Base-by-base conservation (phyloP, 2,888 invertebrate genomes). In the Tupiocoris notatus region DNA sequence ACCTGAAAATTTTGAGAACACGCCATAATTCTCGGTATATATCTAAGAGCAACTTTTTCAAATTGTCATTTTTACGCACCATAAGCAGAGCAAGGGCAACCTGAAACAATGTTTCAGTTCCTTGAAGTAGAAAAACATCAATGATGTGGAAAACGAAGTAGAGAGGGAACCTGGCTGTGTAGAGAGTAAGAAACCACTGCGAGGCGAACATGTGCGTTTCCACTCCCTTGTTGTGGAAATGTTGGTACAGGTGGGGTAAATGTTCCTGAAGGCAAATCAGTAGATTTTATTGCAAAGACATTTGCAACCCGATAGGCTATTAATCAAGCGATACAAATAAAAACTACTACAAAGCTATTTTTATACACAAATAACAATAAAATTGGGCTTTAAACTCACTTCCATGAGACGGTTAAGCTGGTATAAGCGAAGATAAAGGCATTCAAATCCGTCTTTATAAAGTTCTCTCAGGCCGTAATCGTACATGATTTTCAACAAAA, bases 101-200 rank as follows among this genome's bases (percentile, higher is more conserved):
- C 89, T 97, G 97, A 85, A 98, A 98, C 78, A 99, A 86, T 0
- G 96, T 94, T 83, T 96, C 95, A 82, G 95, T 91, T 70, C 98
- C 98, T 89, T 96, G 92, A 24, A 95, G 87, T 18, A 99, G 88
- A 85, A 98, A 98, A 66, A 99, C 91, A 84, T 99, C 99, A 78
- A 99, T 88, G 75, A 99, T 97, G 84, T 96, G 96, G 86, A 97
- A 99, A 39, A 99, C 94, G 86, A 98, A 91, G 82, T 93, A 95
- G 57, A 99, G 87, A 0, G 99, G 99, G 85, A 99, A 99, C 82
- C 98, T 92, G 39, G 99, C 98, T 0, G 99, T 99, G 86, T 96
- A 99, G n/a, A 99, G 88, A 0, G 99, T 99, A 73, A 99, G 90
- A 87, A 99, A 98, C 99, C 99, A 99, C 86, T 99, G 99, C 2